Base-by-base conservation (phyloP, 2,797 vertebrate genomes). In the Sebastes iracundus region DNA sequence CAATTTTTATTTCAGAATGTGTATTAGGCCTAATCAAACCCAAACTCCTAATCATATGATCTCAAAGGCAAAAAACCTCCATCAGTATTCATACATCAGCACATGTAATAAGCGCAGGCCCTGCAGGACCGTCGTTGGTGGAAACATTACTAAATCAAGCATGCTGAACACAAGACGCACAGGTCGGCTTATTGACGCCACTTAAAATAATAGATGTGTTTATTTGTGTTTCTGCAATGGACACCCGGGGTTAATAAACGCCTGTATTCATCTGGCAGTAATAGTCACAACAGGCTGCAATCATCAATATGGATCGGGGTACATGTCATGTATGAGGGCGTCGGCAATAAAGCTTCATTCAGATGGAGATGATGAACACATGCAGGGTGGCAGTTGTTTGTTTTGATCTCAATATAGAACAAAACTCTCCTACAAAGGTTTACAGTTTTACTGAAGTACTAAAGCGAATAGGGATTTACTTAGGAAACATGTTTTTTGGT, bases 181-280 rank as follows among this genome's bases (percentile, higher is more conserved):
- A 88, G 86, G 90, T 90, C 33, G 60, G 28, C 64, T 77, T 85
- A 83, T 88, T 83, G 82, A 87, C 82, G 76, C 65, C 84, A 81
- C 87, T 90, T 91, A 88, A 65, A 87, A 90, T 91, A 91, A 93
- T 81, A 83, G 32, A 90, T 80, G 66, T 80, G 81, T 85, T 86
- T 93, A 69, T 88, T 75, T 83, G 85, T 79, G 70, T 75, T 62
- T 59, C 59, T 62, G 70, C 80, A 80, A 82, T 35, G 20, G 73
- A 88, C 84, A 84, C 80, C 84, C 20, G 22, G 22, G 82, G 82
- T 93, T 89, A 90, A 90, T 88, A 91, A 87, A 86, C 75, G 80
- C 82, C 77, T 75, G 82, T 73, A 68, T 88, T 91, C 78, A 87
- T 91, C 89, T 84, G 85, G 81, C 52, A 85, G 76, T 89, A 92